A percentile compares a stretch with the other conserved stretches of the same genome.
Conservation (phyloP, 2,113 vertebrate species). For the Engystomops pustulosus region DNA sequence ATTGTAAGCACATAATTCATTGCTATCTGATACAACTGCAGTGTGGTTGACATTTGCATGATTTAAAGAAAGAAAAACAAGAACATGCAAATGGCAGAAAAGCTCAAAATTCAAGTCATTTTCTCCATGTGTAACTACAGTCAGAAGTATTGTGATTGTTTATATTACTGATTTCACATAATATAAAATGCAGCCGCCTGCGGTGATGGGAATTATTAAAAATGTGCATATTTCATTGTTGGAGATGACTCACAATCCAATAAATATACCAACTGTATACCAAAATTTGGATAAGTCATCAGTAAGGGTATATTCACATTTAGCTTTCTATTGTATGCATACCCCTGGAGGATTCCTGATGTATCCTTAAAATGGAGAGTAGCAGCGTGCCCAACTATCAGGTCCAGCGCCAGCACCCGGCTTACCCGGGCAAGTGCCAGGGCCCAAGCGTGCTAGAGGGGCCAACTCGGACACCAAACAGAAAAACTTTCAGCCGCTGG, state of each 20-base stretch:
- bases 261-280: too few relatives aligned
- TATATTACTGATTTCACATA: background rate
- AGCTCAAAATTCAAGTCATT: background rate
- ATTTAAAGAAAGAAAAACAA: slow-evolving; percentile 31
- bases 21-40: slow-evolving; percentile 57
- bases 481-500: too few relatives aligned
- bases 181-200: background rate
- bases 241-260: background rate
- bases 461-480: too few relatives aligned
- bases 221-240: background rate
- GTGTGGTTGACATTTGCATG: slow-evolving; percentile 38
- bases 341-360: too few relatives aligned
- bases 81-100: slow-evolving; percentile 34
- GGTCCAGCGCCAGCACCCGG: too few relatives aligned
- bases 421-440: too few relatives aligned
- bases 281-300: too few relatives aligned
- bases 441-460: too few relatives aligned
- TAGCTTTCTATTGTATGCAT: too few relatives aligned
- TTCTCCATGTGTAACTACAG: background rate
- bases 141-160: background rate
- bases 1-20: slow-evolving; percentile 57
- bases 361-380: too few relatives aligned
- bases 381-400: too few relatives aligned
- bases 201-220: background rate
- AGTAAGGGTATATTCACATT: too few relatives aligned